Base-by-base conservation (phyloP, 2,113 vertebrate genomes). In the Chloebia gouldiae region DNA sequence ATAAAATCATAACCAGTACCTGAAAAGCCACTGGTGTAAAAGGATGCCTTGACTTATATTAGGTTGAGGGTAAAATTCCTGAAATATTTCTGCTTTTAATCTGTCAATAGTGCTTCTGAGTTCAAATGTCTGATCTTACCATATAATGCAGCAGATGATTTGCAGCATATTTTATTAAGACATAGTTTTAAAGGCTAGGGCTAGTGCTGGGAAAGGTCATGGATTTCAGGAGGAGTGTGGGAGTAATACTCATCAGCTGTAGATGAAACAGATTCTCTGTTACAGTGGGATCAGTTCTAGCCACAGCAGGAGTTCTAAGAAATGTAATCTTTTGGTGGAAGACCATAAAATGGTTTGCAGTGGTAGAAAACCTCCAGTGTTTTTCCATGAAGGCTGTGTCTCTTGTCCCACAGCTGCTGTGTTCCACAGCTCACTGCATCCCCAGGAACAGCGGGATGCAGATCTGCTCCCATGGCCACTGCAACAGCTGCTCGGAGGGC, bases 141-240 rank as follows among this genome's bases (percentile, higher is more conserved):
- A 5, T 82, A 15, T 72, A 88, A 57, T n/a, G 63, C 66, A 77
- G 71, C 42, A 88, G 68, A 50, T 78, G 76, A 75, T 75, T 88
- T 92, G 71, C 68, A 90, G 71, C 53, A 7, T 92, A 86, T 88
- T 93, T 86, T 86, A 83, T 92, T 51, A 75, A 90, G 64, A 40
- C 60, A 21, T 93, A 92, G 88, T 93, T 90, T 22, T 60, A 40
- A 83, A 59, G 35, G 35, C 45, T 85, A 19, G 60, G 60, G 39
- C 31, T 40, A 40, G 51, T 71, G 47, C 79, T 94, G 85, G 92
- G 85, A 78, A 96, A 83, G 90, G 85, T 95, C 64, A 37, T 21
- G 61, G 81, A 88, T 90, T 95, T 88, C 64, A 84, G 25, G 47
- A 39, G 68, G 53, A 83, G 28, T 59, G 82, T 93, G 88, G 86